Evolutionary conservation across 2,797 vertebrate genomes (phyloP).

Genomic region (Gymnoscopelus braueri): DNA sequence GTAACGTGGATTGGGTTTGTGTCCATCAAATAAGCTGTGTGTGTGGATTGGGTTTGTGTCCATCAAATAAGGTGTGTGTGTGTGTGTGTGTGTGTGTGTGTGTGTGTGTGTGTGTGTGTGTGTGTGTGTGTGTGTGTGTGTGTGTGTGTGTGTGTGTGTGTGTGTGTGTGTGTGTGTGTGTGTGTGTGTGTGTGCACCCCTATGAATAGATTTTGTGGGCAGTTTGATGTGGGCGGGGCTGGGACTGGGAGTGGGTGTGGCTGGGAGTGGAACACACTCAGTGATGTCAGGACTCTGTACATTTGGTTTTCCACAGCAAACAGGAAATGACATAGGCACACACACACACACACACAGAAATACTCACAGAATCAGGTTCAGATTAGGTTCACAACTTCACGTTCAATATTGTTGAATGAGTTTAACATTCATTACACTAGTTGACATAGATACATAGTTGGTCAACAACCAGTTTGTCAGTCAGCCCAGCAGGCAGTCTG

Average conservation of each 20-base stretch:
- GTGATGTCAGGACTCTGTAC: constrained; percentile 21
- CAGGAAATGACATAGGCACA: constrained; percentile 52
- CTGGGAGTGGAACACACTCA: neutral
- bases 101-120: neutral
- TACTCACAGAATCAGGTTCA: no score
- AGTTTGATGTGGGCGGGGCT: neutral
- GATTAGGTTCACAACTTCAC: no score
- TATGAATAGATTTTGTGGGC: neutral
- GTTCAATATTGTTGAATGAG: no score
- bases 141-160: constrained; percentile 4
- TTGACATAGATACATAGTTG: no score
- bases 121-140: neutral
- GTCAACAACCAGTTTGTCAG: no score
- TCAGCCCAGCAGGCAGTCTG: no score
- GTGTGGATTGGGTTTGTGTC: no score
- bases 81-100: neutral
- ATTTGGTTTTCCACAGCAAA: constrained; percentile 46
- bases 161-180: neutral
- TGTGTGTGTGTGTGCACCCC: neutral
- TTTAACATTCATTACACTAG: no score
- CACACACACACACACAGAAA: neutral
- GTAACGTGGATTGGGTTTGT: no score
- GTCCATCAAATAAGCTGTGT: no score
- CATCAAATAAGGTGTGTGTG: neutral
- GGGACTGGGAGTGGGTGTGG: neutral